phyloP scores from a whole-genome alignment of 2,888 invertebrate species.

The Drosophila stalkeri region DNA sequence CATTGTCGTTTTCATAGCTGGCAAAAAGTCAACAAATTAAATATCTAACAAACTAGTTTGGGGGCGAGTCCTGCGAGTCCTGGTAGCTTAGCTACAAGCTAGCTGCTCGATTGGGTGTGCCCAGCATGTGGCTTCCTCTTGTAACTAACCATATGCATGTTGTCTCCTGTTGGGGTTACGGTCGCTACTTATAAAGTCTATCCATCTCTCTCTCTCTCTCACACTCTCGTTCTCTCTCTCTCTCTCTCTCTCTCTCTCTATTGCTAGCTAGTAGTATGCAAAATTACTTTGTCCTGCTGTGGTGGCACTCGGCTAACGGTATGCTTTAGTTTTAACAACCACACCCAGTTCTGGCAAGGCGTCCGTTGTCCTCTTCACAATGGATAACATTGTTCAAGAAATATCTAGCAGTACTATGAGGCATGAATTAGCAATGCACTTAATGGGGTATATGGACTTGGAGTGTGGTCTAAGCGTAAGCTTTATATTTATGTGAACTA shows the following conservation, averaged over 20 bases:
- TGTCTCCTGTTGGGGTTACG: constrained; percentile 46
- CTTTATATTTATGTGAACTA: too few relatives aligned
- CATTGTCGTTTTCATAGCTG: constrained; percentile 15
- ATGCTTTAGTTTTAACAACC: constrained; percentile 45
- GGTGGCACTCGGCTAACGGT: constrained; percentile 54
- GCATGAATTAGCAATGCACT: background rate
- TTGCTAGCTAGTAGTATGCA: constrained; percentile 48
- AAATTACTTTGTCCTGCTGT: constrained; percentile 65
- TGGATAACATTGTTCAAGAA: constrained; percentile 36
- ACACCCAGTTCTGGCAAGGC: constrained; percentile 58
- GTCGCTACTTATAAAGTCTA: constrained; percentile 14
- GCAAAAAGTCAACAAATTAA: constrained; percentile 65
- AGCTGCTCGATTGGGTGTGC: constrained; percentile 68
- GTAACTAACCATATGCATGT: constrained; percentile 65
- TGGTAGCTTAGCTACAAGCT: constrained; percentile 24
- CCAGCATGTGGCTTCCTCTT: constrained; percentile 59
- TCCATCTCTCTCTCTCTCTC: background rate
- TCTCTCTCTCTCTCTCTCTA: background rate
- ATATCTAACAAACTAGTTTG: constrained; percentile 43
- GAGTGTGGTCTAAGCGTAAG: too few relatives aligned
- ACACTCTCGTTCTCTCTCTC: background rate
- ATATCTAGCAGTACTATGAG: constrained; percentile 56
- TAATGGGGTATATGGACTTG: constrained; percentile 5
- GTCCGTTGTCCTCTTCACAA: constrained; percentile 67
- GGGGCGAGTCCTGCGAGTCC: constrained; percentile 25